phyloP scores from a whole-genome alignment of 2,888 invertebrate genomes.

The Pheosia gnoma region DNA sequence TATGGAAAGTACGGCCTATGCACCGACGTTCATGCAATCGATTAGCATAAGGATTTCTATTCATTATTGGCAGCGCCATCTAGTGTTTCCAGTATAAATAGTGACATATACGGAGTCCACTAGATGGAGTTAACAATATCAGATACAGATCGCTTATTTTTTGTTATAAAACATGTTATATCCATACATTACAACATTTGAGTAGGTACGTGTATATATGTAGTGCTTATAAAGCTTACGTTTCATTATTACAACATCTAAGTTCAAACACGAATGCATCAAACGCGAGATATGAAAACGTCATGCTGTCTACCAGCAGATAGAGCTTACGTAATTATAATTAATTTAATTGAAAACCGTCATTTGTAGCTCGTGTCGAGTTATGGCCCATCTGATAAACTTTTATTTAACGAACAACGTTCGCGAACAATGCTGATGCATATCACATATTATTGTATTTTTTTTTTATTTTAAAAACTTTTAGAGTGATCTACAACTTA shows the following conservation, averaged over 20 bases:
- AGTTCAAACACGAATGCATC: conserved; percentile 28
- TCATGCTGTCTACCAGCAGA: conserved; percentile 10
- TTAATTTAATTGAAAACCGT: conserved; percentile 26
- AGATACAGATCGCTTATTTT: neutral
- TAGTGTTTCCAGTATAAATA: too few relatives aligned
- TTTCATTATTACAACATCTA: conserved; percentile 18
- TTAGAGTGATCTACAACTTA: conserved; percentile 29
- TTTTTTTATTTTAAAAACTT: conserved; percentile 20
- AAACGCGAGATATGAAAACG: conserved; percentile 21
- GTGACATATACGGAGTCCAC: too few relatives aligned
- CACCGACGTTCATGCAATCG: too few relatives aligned
- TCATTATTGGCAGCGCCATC: too few relatives aligned
- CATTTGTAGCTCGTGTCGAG: conserved; percentile 17
- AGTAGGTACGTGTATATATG: neutral
- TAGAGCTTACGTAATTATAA: conserved; percentile 16
- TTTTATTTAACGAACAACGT: conserved; percentile 27
- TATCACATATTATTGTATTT: conserved; percentile 18
- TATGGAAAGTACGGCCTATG: too few relatives aligned
- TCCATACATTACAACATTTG: neutral
- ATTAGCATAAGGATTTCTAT: too few relatives aligned
- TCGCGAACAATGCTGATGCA: conserved; percentile 25
- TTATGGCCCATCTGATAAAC: conserved; percentile 23
- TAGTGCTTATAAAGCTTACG: conserved; percentile 4
- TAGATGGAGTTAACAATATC: neutral
- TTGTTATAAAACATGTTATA: neutral